Conservation (phyloP, 2,797 vertebrate genomes). For the Schizothorax lantsangensis region DNA sequence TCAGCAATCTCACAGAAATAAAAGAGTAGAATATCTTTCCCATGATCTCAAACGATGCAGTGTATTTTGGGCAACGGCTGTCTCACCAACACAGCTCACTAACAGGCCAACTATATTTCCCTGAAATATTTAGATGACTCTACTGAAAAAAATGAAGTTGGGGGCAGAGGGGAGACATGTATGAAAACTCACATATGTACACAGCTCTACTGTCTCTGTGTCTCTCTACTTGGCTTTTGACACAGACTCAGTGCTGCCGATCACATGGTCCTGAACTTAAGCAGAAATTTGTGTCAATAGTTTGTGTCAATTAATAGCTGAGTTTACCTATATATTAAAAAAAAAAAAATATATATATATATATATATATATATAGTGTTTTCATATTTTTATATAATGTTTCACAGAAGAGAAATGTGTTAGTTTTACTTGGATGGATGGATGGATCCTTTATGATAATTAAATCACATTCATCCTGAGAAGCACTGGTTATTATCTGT, state of each 20-base stretch:
- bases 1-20: slow-evolving; percentile 34
- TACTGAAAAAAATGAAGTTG: slow-evolving; percentile 71
- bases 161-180: background rate
- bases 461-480: slow-evolving; percentile 14
- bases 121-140: slow-evolving; percentile 75
- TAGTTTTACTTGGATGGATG: background rate
- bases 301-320: background rate
- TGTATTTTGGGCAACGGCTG: slow-evolving; percentile 59
- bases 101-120: slow-evolving; percentile 57
- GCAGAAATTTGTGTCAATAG: no score
- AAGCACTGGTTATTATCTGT: background rate
- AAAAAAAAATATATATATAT: background rate
- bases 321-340: background rate
- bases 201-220: slow-evolving; percentile 39
- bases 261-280: background rate
- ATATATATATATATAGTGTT: background rate
- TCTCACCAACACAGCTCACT: slow-evolving; percentile 62
- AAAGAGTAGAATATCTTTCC: background rate
- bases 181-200: slow-evolving; percentile 17
- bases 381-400: background rate
- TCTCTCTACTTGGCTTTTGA: background rate
- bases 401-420: background rate
- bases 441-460: background rate
- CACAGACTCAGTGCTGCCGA: background rate
- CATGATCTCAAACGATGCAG: background rate